These are phyloP conservation scores for Apodemus agrarius DNA, from an alignment of 2,797 vertebrate species.

Conservation along the genomic window DNA sequence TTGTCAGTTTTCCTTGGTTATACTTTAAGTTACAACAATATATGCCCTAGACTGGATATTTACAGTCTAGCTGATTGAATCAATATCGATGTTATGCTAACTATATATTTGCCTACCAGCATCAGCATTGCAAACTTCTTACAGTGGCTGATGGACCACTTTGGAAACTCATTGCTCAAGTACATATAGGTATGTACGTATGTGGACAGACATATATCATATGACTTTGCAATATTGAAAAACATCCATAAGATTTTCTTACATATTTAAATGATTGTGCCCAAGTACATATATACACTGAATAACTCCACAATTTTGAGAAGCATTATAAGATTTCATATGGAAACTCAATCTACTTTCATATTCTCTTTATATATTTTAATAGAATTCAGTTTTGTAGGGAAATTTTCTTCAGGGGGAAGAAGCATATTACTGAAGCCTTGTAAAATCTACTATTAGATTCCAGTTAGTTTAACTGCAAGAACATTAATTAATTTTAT, in stretches of 20 bases:
- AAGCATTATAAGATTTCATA: background rate
- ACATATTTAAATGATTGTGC: too few species aligned
- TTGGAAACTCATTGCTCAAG: background rate
- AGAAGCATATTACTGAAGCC: background rate
- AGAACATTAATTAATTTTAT: background rate
- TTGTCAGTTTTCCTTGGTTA: background rate
- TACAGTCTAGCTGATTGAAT: background rate
- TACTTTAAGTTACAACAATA: background rate
- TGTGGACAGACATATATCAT: background rate
- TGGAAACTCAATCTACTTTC: constrained; percentile 14
- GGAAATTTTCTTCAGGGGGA: background rate
- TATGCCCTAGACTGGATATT: background rate
- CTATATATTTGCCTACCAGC: background rate
- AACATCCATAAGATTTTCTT: background rate
- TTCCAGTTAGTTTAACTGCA: background rate
- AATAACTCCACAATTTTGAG: background rate
- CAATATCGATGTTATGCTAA: background rate
- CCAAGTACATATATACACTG: too few species aligned
- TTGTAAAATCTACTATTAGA: background rate
- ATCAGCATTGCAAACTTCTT: background rate
- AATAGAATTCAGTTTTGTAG: background rate
- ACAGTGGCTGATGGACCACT: background rate
- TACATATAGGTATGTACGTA: background rate
- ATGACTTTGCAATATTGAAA: background rate
- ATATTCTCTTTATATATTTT: background rate